Base-by-base conservation (phyloP, 2,797 vertebrate genomes). In the Rhodeus uyekii region DNA sequence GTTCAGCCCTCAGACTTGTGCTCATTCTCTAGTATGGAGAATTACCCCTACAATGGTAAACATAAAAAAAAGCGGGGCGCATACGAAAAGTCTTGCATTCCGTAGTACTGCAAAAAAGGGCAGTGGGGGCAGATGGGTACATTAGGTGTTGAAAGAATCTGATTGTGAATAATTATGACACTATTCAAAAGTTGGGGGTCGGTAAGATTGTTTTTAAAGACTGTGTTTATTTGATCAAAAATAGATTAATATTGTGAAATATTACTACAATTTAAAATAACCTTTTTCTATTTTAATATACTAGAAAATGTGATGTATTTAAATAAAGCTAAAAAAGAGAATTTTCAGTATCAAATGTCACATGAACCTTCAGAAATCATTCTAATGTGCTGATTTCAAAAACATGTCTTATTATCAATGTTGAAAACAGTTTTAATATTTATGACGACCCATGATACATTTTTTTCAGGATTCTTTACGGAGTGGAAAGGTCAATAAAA, bases 1-100 rank as follows among this genome's bases (percentile, higher is more conserved):
- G 60, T 81, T 83, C 84, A 87, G 74, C 73, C 83, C 80, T 83
- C 85, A 85, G 77, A 83, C 84, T 86, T 34, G n/a, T 68, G 61
- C 64, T 88, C 61, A 76, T 82, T 39, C 61, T 78, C 73, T 71
- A 82, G 79, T 72, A 76, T 78, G 77, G 77, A 13, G 81, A 84
- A 87, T 86, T 78, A 87, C 76, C 55, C 50, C 42, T 22, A 72
- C 65, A 82, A 79, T 55, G 78, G 71, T 83, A 86, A 86, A 77
- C 75, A 85, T n/a, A n/a, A n/a, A 83, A 69, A 46, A 58, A 75
- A 87, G 38, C 69, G 76, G 39, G 34, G 69, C 71, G 77, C 78
- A 60, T 76, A 76, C 44, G 81, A 78, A 85, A 84, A 83, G 81
- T 68, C 55, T 85, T 78, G 77, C 80, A 83, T 81, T 83, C 74